Evolutionary conservation across 1,140 invertebrate species (phyloP), one percentile per base, ranked within the genome.

Genomic region (Ceratina japonica): DNA sequence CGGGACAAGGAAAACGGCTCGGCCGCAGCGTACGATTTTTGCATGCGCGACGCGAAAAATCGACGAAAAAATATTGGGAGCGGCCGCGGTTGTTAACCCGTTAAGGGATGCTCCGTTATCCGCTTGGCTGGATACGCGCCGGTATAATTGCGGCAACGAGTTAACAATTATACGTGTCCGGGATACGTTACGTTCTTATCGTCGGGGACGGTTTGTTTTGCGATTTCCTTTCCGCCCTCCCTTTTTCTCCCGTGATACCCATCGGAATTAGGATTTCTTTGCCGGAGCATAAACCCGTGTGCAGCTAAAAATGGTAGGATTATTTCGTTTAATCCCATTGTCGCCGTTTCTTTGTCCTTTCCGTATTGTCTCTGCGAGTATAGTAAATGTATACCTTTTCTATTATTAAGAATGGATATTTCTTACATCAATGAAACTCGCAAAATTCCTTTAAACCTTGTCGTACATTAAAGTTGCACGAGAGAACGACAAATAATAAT

Each of bases 21-120:
- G 22, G 20, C 0, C 16, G 49, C 5, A 65, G 51, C 56, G 24
- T 18, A 22, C 27, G 69, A 78, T 72, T 64, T 78, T 78, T 78
- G 59, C 69, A 49, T 64, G 22, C 69, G 18, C 7, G 27, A 0
- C 37, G 37, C 13, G 22, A 31, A 24, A 10, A 44, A 31, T n/a
- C 3, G 3, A 5, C 18, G 24, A n/a, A 22, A 27, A 52, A 52
- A 52, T 20, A 59, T n/a, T n/a, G 8, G 20, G 31, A 0, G n/a
- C 15, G 18, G 4, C 22, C 20, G 13, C 56, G 13, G 31, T 62
- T 52, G 68, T n/a, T 56, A 78, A 54, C 68, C 61, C 8, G 59
- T 72, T 63, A 56, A 62, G 49, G 66, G 20, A 3, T 12, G 27
- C 22, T 3, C 20, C 3, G 16, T 66, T 75, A 3, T 13, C 20